A percentile compares a stretch with the other conserved stretches of the same genome.
These are phyloP conservation scores for Silurus asotus DNA, from an alignment of 2,113 vertebrate species.

Conservation along the genomic window DNA sequence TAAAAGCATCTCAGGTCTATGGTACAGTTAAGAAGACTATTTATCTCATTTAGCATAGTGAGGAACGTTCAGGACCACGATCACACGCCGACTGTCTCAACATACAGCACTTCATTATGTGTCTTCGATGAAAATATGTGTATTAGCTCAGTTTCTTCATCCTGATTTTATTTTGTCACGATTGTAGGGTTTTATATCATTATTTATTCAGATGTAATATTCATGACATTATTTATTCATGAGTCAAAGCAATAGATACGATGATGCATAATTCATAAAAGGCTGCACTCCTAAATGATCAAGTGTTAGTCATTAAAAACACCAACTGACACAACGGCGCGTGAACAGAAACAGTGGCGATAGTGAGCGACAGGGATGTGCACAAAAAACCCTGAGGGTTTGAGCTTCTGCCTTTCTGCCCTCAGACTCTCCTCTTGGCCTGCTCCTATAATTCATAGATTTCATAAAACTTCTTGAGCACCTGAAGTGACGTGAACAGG, in stretches of 20 bases:
- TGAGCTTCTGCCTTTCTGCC: neutral
- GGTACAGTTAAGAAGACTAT: conserved; percentile 4
- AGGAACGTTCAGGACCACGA: neutral
- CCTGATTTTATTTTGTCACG: neutral
- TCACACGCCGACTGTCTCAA: neutral
- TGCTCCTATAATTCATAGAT: neutral
- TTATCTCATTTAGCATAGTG: neutral
- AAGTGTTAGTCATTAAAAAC: conserved; percentile 18
- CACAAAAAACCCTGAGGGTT: neutral
- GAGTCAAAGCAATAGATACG: neutral
- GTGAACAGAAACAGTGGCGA: neutral
- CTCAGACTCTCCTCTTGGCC: neutral
- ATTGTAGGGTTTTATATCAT: neutral
- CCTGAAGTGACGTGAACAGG: neutral
- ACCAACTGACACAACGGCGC: neutral
- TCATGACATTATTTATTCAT: conserved; percentile 18
- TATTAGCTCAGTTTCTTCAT: neutral
- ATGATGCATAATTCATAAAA: conserved; percentile 12
- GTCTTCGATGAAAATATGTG: neutral
- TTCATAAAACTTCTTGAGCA: neutral
- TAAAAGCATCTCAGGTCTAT: neutral
- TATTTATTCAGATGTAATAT: conserved; percentile 20
- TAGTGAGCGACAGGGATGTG: neutral
- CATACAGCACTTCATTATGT: neutral
- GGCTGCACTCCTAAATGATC: conserved; percentile 22